Percentiles rank a stretch among this genome's conserved stretches.
Conservation (phyloP, 2,113 vertebrate species). For the Suricata suricatta region DNA sequence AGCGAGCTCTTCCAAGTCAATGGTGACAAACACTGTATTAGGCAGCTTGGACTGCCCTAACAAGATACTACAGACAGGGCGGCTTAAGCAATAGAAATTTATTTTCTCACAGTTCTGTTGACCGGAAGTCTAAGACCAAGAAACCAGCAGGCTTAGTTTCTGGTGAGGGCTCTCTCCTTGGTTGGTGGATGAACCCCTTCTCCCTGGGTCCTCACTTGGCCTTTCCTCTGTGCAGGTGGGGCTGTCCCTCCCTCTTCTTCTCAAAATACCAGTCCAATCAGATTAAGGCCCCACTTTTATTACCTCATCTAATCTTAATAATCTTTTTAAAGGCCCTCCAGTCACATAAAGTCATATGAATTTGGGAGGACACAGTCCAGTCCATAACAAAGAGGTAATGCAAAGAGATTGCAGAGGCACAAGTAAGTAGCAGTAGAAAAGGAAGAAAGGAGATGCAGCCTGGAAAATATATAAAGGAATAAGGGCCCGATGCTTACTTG, state of each 20-base stretch:
- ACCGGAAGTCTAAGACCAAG: background rate
- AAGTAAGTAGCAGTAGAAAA: background rate
- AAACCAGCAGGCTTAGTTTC: background rate
- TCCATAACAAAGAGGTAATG: background rate
- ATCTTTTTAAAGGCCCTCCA: background rate
- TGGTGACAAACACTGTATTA: background rate
- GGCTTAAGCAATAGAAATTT: background rate
- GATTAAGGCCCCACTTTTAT: background rate
- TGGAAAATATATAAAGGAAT: background rate
- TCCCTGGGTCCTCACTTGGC: background rate
- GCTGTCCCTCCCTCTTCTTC: background rate
- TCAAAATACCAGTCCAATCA: background rate
- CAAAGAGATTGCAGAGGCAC: background rate
- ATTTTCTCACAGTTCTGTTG: background rate
- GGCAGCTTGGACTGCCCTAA: background rate
- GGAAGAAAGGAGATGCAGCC: background rate
- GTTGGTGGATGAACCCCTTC: background rate
- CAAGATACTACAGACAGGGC: background rate
- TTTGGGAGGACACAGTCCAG: background rate
- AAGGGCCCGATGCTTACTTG: background rate
- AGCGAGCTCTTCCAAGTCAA: background rate
- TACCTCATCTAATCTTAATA: background rate
- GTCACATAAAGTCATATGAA: background rate
- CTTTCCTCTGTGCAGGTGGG: background rate
- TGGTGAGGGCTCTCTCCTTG: background rate